Evolutionary conservation across 2,113 vertebrate species (phyloP), one percentile per base, ranked within the genome.

Genomic region (Paracanthobrama guichenoti): DNA sequence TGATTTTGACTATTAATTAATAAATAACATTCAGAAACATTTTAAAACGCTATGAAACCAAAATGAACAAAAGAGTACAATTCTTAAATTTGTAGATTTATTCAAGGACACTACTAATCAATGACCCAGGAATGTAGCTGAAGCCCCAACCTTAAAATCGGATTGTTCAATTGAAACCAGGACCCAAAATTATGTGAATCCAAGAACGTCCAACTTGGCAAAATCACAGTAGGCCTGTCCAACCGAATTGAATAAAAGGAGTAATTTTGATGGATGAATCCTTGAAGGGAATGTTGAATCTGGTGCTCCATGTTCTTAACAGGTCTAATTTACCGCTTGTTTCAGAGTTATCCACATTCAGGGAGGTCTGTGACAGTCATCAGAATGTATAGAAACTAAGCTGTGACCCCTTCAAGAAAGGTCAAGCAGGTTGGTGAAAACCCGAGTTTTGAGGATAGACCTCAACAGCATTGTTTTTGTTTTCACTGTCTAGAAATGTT

Each of bases 321-420:
- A 69, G 64, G 35, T 90, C n/a, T 48, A 20, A 74, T 77, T 86
- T 71, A 22, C 22, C 62, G 8, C 48, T 82, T 71, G 50, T 55
- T 82, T n/a, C 48, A 18, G 83, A 46, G 26, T 5, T 66, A 87
- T 86, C 79, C 84, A 86, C 85, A 84, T 75, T 14, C 39, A 83
- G 74, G 39, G 71, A 81, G 81, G 85, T 90, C 89, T 81, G 82
- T 57, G 83, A 87, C 26, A 83, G 83, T 84, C 88, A 91, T 91
- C 87, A 80, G 81, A 44, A 85, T 13, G 26, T 86, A 87, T 90
- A 72, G 88, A 88, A 88, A 90, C 89, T 62, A 31, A 69, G 77
- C 73, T 67, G 39, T 85, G 60, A 86, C 73, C 71, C 67, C 16
- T 57, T 13, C 42, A 62, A 53, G 9, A 83, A 89, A 88, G 87